A percentile compares a stretch with the other conserved stretches of the same genome.
Conservation (phyloP, 2,113 vertebrate species). For the Catharus minimus region DNA sequence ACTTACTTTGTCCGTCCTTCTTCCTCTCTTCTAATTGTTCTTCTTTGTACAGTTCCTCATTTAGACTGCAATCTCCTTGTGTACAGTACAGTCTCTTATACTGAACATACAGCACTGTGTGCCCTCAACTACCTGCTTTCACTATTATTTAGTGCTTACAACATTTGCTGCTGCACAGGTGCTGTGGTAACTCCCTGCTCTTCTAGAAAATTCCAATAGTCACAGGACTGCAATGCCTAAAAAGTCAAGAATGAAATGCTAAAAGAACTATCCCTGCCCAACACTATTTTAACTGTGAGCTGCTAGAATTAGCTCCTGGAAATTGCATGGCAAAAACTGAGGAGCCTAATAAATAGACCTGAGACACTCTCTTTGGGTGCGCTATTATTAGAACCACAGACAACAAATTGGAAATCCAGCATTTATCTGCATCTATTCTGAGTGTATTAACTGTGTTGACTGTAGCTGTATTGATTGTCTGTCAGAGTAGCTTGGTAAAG, state of each 20-base stretch:
- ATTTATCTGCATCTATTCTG: slow-evolving; percentile 27
- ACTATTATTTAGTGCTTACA: background rate
- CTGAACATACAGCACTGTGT: background rate
- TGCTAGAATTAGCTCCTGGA: background rate
- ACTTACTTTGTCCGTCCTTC: background rate
- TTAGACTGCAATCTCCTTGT: background rate
- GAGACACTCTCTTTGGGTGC: background rate
- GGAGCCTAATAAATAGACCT: slow-evolving; percentile 5
- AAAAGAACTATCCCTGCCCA: background rate
- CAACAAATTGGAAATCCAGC: slow-evolving; percentile 7
- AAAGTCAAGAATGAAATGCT: background rate
- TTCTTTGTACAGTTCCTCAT: background rate
- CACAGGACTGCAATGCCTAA: background rate
- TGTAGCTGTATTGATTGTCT: slow-evolving; percentile 20
- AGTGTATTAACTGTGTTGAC: background rate
- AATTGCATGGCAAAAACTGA: background rate
- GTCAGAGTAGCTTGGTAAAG: background rate
- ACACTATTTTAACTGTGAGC: background rate
- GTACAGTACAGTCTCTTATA: background rate
- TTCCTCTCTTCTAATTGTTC: background rate
- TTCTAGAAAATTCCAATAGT: slow-evolving; percentile 10
- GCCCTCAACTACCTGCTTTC: background rate
- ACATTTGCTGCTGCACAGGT: background rate
- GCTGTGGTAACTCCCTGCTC: background rate
- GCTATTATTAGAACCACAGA: slow-evolving; percentile 26